phyloP scores from a whole-genome alignment of 2,888 invertebrate species.

The Drosophila greeni region DNA sequence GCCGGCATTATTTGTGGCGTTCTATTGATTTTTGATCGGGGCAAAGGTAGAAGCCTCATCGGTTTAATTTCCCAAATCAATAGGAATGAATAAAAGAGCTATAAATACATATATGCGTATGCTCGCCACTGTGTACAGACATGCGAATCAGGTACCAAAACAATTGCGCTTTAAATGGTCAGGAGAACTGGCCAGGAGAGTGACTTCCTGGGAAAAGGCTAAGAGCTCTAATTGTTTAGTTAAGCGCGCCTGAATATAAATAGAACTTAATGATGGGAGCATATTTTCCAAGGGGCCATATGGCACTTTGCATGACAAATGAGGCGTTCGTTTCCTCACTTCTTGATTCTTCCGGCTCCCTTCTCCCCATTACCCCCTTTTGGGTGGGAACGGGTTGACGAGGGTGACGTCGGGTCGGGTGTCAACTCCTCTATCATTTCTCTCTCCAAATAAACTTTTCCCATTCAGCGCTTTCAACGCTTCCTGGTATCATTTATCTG shows the following conservation, averaged over 20 bases:
- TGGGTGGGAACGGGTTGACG: conserved; percentile 16
- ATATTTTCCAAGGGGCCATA: conserved; percentile 28
- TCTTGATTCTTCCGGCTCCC: conserved; percentile 21
- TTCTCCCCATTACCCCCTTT: neutral
- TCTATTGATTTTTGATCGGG: conserved; percentile 56
- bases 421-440: conserved; percentile 23
- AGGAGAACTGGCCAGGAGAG: conserved; percentile 31
- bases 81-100: conserved; percentile 42
- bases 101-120: conserved; percentile 37
- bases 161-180: conserved; percentile 57
- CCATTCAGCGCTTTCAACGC: conserved; percentile 24
- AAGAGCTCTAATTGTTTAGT: conserved; percentile 37
- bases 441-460: conserved; percentile 19
- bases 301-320: conserved; percentile 52
- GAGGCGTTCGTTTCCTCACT: conserved; percentile 14
- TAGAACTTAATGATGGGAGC: conserved; percentile 28
- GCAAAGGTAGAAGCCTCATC: conserved; percentile 5
- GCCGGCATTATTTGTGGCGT: conserved; percentile 7
- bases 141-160: conserved; percentile 35
- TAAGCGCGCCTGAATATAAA: conserved; percentile 25
- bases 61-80: conserved; percentile 47
- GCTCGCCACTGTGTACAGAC: conserved; percentile 2
- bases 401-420: conserved; percentile 25
- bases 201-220: conserved; percentile 2
- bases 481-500: conserved; percentile 38